phyloP scores from a whole-genome alignment of 2,113 vertebrate species.

The Aleadryas rufinucha region DNA sequence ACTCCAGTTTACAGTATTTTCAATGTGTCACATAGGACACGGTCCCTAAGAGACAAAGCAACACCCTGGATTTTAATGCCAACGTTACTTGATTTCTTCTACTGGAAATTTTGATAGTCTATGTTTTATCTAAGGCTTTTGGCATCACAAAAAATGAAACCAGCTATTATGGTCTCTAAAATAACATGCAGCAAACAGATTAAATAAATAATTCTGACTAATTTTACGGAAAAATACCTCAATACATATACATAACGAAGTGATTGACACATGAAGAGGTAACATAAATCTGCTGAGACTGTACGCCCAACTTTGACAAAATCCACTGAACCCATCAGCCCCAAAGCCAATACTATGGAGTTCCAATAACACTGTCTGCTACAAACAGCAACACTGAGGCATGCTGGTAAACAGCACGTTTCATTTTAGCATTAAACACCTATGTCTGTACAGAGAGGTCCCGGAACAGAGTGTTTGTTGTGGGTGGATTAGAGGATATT shows the following conservation, averaged over 20 bases:
- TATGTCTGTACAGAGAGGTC: neutral
- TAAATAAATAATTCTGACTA: neutral
- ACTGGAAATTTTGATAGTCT: neutral
- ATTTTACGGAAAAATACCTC: neutral
- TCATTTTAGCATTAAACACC: neutral
- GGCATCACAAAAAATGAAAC: neutral
- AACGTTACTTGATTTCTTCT: neutral
- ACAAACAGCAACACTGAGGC: neutral
- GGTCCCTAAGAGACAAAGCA: neutral
- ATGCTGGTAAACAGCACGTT: neutral
- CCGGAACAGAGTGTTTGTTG: neutral
- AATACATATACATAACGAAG: neutral
- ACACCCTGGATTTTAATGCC: neutral
- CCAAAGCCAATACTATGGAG: neutral
- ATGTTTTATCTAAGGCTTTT: neutral
- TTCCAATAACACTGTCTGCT: neutral
- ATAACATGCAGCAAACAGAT: neutral
- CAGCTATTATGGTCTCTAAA: neutral
- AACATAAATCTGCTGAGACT: neutral
- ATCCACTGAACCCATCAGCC: neutral
- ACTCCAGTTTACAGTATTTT: neutral
- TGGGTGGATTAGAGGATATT: neutral
- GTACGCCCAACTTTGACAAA: neutral
- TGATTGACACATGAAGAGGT: neutral
- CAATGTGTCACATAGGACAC: neutral